Evolutionary conservation across 2,888 invertebrate genomes (phyloP).

Genomic region (Tenodera sinensis): DNA sequence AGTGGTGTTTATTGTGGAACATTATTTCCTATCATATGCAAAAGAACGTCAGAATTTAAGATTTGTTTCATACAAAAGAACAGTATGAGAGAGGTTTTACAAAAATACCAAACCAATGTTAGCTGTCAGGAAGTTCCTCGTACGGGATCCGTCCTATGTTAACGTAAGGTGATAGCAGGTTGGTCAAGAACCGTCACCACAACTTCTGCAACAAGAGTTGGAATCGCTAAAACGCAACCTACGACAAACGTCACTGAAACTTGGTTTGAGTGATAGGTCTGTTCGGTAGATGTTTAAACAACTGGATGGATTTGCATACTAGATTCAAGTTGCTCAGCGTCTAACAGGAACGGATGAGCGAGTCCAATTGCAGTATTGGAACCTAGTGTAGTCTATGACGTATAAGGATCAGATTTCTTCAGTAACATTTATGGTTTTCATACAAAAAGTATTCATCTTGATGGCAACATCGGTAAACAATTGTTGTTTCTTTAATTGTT

Average conservation of each 20-base stretch:
- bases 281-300: background rate
- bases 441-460: background rate
- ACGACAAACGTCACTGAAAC: background rate
- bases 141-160: background rate
- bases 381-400: too few relatives aligned
- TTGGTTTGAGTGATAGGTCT: background rate
- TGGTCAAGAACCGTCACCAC: too few relatives aligned
- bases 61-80: background rate
- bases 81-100: too few relatives aligned
- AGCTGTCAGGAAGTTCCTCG: background rate
- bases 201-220: too few relatives aligned
- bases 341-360: background rate
- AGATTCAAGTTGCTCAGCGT: background rate
- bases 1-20: too few relatives aligned
- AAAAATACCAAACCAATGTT: background rate
- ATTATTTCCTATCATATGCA: background rate
- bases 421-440: background rate
- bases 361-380: too few relatives aligned
- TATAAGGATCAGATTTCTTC: background rate
- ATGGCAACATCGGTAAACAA: background rate
- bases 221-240: too few relatives aligned
- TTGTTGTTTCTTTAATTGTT: too few relatives aligned
- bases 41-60: too few relatives aligned
- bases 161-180: too few relatives aligned
- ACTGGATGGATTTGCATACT: background rate